Evolutionary conservation across 2,888 invertebrate genomes (phyloP), one percentile per base, ranked within the genome.

Genomic region (Plagiodera versicolora): DNA sequence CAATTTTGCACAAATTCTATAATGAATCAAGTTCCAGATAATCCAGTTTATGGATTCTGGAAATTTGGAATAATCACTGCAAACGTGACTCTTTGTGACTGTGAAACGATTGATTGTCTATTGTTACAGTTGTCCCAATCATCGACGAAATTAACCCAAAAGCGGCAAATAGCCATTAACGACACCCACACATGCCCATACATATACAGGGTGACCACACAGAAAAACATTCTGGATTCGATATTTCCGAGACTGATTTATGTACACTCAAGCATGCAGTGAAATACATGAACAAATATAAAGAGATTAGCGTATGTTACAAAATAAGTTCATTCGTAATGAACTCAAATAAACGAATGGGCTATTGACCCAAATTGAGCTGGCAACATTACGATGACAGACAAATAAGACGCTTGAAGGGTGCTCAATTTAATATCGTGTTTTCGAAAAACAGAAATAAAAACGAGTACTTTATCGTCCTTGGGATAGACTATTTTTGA

Each of bases 301-400:
- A 24, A 6, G 24, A 24, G 24, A 24, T 24, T 6, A 5, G 6
- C 24, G 3, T 24, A 5, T 20, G 20, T 52, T 52, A 39, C 9
- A 20, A 48, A 48, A 47, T 56, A 17, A 14, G 35, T n/a, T 54
- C 17, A 56, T 48, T 48, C 47, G 48, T 56, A 11, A 17, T 19
- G 10, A 47, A 47, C 32, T 45, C 18, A 32, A 32, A 56, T 47
- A 56, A n/a, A 47, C 24, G 19, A 18, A 50, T 57, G 47, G 52
- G 30, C 45, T 44, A 50, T 58, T 61, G 58, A 61, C 61, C 61
- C 39, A 58, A 61, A 61, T 61, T 47, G 54, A 53, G 44, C 45
- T 61, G 54, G 51, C 61, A 61, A 24, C 20, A 39, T 44, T 51
- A 39, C 50, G 57, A 57, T 50, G 57, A 50, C 57, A 44, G 57